Base-by-base conservation (phyloP, 2,113 vertebrate species). In the Picathartes gymnocephalus region DNA sequence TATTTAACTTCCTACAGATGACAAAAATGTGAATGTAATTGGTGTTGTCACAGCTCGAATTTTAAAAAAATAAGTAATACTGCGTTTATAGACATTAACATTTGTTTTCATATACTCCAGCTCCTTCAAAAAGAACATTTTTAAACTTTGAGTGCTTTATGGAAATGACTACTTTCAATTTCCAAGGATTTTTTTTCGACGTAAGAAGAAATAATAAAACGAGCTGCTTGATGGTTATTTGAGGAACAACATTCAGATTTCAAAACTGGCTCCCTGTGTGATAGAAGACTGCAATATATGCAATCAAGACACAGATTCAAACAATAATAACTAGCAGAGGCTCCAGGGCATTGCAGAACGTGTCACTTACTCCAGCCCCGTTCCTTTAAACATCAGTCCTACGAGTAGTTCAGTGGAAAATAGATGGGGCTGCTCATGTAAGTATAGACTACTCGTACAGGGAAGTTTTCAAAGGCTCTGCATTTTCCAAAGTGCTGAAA, bases 221-320 rank as follows among this genome's bases (percentile, higher is more conserved):
- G 37, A 90, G 65, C 50, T 85, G 37, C 72, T 93, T 21, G 1
- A 30, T 47, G 40, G 64, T 60, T 86, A 66, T 80, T 90, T 81
- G 86, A 91, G 65, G 69, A 81, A 20, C 58, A 81, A 39, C 83
- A 30, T 54, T 73, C 68, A 50, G 69, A 45, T 91, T 91, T 78
- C 88, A 80, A 72, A 92, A 54, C 65, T 50, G 73, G 81, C 90
- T 81, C 51, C 47, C 79, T 4, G 33, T 24, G 72, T 93, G 85
- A 90, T 73, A 92, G 88, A 96, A 78, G 44, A 78, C 88, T 60
- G 82, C 85, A 94, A 88, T 95, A 88, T 88, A 56, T 90, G 92
- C 92, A 96, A 94, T 93, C 82, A 90, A 83, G 94, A 94, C 76
- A 88, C 13, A 86, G 88, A 97, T 83, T 94, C 94, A 83, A 92